phyloP scores from a whole-genome alignment of 2,797 vertebrate species.

The Melanotaenia pygmaea region DNA sequence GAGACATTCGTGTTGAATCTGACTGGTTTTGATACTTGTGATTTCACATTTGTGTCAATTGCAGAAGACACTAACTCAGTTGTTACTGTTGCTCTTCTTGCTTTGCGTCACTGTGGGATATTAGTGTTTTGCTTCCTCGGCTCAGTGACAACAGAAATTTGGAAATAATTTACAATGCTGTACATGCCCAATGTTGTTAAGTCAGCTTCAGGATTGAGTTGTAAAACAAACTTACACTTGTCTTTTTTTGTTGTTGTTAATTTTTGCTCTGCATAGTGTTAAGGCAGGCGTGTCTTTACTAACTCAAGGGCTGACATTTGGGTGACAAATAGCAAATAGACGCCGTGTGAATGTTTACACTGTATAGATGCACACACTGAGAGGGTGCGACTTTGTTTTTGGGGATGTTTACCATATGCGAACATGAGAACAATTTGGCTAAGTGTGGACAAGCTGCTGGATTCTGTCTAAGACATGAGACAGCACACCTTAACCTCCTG shows the following conservation, averaged over 20 bases:
- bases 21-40: conserved; percentile 31
- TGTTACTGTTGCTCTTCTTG: conserved; percentile 39
- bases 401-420: conserved; percentile 78
- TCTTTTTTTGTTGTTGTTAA: conserved; percentile 3
- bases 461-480: conserved; percentile 67
- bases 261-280: conserved; percentile 12
- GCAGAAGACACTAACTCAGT: conserved; percentile 35
- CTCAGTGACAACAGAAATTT: conserved; percentile 45
- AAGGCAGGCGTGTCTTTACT: conserved; percentile 27
- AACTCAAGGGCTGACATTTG: background rate
- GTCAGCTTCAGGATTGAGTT: conserved; percentile 28
- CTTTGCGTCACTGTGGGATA: conserved; percentile 38
- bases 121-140: conserved; percentile 46
- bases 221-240: conserved; percentile 17
- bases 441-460: conserved; percentile 72
- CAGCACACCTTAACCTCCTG: conserved; percentile 42
- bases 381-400: conserved; percentile 46
- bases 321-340: conserved; percentile 51
- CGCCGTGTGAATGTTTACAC: conserved; percentile 25
- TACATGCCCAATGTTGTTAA: conserved; percentile 14
- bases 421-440: conserved; percentile 70
- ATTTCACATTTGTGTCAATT: conserved; percentile 23
- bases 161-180: conserved; percentile 59
- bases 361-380: conserved; percentile 19
- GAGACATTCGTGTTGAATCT: conserved; percentile 25